Evolutionary conservation across 2,888 invertebrate species (phyloP).

Genomic region (Molorchus minor): DNA sequence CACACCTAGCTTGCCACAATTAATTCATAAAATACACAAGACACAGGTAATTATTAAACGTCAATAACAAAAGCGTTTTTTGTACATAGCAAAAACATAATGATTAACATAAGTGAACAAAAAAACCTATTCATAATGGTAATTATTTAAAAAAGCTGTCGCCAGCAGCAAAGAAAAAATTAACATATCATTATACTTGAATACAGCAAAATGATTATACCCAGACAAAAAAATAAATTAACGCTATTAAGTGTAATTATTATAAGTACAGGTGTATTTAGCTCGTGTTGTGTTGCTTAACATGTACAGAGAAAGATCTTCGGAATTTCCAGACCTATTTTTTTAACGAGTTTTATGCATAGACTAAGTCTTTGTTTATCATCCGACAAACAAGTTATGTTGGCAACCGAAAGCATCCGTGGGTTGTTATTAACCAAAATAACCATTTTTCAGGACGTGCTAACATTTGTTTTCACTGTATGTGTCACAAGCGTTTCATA

Average conservation of each 20-base stretch:
- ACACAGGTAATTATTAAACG: no score
- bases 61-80: no score
- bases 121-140: not conserved
- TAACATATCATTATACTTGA: not conserved
- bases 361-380: slow-evolving; percentile 2
- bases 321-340: no score
- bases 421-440: slow-evolving; percentile 15
- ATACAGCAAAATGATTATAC: not conserved
- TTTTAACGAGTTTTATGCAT: not conserved
- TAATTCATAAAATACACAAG: no score
- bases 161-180: slow-evolving; percentile 4
- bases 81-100: no score
- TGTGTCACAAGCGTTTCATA: not conserved
- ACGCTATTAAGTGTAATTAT: slow-evolving; percentile 15
- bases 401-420: slow-evolving; percentile 9
- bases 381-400: slow-evolving; percentile 1
- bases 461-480: slow-evolving; percentile 11
- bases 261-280: slow-evolving; percentile 6
- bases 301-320: not conserved
- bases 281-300: slow-evolving; percentile 1
- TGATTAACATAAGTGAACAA: not conserved
- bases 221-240: slow-evolving; percentile 7
- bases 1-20: no score
- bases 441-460: slow-evolving; percentile 17
- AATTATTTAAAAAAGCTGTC: slow-evolving; percentile 7